phyloP scores from a whole-genome alignment of 37 sponge, comb jelly and placozoan species.

The Oopsacas minuta region DNA sequence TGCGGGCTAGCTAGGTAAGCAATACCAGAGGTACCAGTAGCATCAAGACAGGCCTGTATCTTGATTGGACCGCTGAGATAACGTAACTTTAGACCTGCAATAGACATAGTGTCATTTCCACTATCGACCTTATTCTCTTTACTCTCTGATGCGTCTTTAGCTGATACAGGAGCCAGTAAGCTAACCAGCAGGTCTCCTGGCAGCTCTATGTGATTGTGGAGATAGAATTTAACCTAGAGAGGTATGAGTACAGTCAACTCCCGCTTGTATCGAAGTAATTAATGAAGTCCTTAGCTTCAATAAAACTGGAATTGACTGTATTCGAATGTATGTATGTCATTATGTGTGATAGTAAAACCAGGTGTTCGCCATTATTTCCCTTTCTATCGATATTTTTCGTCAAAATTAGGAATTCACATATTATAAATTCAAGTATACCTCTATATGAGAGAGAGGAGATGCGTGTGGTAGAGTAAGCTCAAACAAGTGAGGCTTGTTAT shows the following conservation, averaged over 20 bases:
- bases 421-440: neutral
- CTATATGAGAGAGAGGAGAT: slow-evolving; percentile 13
- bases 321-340: too few relatives aligned
- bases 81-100: neutral
- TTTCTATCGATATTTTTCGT: too few relatives aligned
- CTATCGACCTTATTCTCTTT: slow-evolving; percentile 16
- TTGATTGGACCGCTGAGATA: slow-evolving; percentile 13
- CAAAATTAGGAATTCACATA: too few relatives aligned
- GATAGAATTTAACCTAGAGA: slow-evolving; percentile 1
- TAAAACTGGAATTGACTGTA: too few relatives aligned
- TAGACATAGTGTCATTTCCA: neutral
- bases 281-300: too few relatives aligned
- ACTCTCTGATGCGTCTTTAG: neutral
- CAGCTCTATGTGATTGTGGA: neutral
- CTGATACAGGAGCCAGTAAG: neutral
- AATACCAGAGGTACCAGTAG: neutral
- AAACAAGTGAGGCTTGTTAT: neutral
- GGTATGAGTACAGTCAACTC: neutral
- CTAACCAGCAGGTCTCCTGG: neutral
- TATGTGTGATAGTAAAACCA: too few relatives aligned
- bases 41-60: slow-evolving; percentile 9
- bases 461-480: neutral
- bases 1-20: slow-evolving; percentile 6
- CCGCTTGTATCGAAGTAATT: too few relatives aligned
- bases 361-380: too few relatives aligned